phyloP scores from a whole-genome alignment of 2,888 invertebrate genomes.

The Agapostemon virescens region DNA sequence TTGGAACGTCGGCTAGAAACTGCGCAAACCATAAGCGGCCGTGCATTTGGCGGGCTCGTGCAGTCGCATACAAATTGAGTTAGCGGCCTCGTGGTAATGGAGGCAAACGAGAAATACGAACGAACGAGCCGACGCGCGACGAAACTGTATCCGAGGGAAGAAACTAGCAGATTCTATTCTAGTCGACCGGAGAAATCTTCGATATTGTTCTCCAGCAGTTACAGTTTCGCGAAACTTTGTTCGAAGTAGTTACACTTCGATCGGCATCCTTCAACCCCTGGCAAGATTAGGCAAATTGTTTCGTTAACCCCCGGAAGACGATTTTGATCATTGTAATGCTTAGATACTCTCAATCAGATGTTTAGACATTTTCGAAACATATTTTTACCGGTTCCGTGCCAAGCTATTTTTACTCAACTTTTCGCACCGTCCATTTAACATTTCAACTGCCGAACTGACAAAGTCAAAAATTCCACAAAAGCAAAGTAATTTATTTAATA shows the following conservation, averaged over 20 bases:
- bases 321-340: background rate
- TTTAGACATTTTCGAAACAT: too few species aligned
- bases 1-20: conserved; percentile 64
- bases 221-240: background rate
- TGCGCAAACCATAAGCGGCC: conserved; percentile 73
- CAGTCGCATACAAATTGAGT: conserved; percentile 79
- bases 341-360: background rate
- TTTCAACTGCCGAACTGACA: too few species aligned
- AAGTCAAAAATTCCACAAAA: too few species aligned
- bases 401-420: too few species aligned
- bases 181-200: background rate
- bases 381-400: too few species aligned
- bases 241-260: background rate
- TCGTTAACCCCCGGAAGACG: background rate
- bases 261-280: background rate
- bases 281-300: background rate
- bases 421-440: too few species aligned
- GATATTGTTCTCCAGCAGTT: background rate
- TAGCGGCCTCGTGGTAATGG: conserved; percentile 76
- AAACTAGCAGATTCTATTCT: background rate
- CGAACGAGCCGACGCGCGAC: conserved; percentile 26
- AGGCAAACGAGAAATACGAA: conserved; percentile 52
- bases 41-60: conserved; percentile 76
- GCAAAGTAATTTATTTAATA: too few species aligned
- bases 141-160: background rate